Conservation (phyloP, 2,888 invertebrate genomes). For the Lithophane semibrunnea region DNA sequence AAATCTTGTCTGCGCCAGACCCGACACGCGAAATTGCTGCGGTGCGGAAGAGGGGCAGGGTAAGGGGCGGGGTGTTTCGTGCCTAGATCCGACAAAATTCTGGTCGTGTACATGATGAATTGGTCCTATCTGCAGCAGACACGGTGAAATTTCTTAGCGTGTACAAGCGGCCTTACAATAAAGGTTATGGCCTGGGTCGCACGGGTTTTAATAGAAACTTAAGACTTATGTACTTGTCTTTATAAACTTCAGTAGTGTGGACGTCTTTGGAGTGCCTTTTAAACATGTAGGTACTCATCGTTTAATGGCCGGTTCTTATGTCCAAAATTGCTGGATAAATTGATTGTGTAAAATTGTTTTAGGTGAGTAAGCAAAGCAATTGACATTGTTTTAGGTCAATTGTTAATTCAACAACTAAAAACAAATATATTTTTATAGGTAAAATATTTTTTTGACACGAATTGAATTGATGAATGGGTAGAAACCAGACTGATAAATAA, state of each 20-base stretch:
- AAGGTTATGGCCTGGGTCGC: slow-evolving; percentile 9
- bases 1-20: too few species aligned
- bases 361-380: neutral
- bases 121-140: too few species aligned
- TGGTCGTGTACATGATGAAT: too few species aligned
- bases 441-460: neutral
- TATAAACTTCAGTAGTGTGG: neutral
- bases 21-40: too few species aligned
- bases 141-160: too few species aligned
- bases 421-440: neutral
- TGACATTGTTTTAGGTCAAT: neutral
- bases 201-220: slow-evolving; percentile 19
- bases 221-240: neutral
- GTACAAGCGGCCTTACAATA: neutral
- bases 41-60: too few species aligned
- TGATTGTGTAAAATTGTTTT: neutral
- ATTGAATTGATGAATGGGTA: neutral
- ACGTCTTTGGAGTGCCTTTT: slow-evolving; percentile 2
- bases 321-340: neutral
- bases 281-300: neutral
- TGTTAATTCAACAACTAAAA: neutral
- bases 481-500: neutral
- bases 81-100: too few species aligned
- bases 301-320: too few species aligned
- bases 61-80: too few species aligned